Conservation (phyloP, 2,888 invertebrate genomes). For the Mythimna pallens region DNA sequence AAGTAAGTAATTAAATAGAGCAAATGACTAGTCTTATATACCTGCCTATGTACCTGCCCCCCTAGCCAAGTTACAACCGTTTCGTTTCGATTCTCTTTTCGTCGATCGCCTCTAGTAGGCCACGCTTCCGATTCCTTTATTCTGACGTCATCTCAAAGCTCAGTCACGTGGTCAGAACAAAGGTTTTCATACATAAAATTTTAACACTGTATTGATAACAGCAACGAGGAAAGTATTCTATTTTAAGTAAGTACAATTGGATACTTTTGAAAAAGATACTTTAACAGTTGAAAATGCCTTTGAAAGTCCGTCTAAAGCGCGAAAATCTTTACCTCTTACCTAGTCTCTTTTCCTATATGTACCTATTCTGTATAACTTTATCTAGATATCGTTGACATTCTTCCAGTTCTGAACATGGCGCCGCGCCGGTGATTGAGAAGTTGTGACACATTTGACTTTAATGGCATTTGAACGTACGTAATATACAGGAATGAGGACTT, state of each 20-base stretch:
- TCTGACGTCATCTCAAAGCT: no score
- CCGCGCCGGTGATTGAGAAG: neutral
- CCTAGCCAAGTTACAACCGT: no score
- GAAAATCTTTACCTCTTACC: neutral
- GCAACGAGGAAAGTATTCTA: neutral
- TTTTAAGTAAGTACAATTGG: no score
- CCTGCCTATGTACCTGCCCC: neutral
- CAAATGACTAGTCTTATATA: neutral
- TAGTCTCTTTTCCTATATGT: neutral
- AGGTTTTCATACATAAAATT: neutral
- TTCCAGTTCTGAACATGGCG: neutral
- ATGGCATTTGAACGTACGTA: neutral
- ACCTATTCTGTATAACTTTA: neutral
- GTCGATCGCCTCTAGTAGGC: no score
- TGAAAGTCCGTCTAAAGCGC: neutral
- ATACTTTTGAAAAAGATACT: no score
- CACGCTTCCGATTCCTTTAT: no score
- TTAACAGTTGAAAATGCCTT: neutral
- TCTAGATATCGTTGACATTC: neutral
- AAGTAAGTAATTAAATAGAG: no score
- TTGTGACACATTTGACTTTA: slow-evolving; percentile 5
- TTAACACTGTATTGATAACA: neutral
- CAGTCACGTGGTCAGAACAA: no score
- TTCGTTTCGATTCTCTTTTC: no score
- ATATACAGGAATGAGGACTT: neutral